phyloP scores from a whole-genome alignment of 2,113 vertebrate species.

The Boulengeromyrus knoepffleri region DNA sequence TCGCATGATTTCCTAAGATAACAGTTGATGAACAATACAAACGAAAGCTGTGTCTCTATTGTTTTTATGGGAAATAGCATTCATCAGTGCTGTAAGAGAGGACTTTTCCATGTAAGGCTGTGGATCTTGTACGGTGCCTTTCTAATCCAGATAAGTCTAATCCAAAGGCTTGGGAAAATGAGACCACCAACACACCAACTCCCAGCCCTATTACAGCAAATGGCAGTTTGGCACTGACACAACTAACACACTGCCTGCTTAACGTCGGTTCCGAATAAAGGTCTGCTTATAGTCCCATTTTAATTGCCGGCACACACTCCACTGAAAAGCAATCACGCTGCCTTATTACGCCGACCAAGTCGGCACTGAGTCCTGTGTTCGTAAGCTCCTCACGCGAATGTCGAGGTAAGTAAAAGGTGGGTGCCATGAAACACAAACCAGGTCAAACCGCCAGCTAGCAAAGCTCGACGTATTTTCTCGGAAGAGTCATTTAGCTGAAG shows the following conservation, averaged over 20 bases:
- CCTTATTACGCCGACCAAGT: background rate
- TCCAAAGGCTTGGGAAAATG: background rate
- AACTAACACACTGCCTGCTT: conserved; percentile 2
- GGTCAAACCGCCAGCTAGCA: background rate
- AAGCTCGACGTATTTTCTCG: background rate
- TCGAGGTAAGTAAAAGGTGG: background rate
- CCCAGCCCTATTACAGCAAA: conserved; percentile 20
- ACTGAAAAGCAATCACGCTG: conserved; percentile 18
- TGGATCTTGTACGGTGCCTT: background rate
- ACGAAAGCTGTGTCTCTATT: background rate
- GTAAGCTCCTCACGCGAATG: background rate
- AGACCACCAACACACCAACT: conserved; percentile 6
- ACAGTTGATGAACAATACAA: background rate
- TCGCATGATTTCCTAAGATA: background rate
- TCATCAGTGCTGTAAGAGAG: background rate
- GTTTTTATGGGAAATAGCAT: background rate
- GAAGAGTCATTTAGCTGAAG: background rate
- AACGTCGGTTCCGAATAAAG: conserved; percentile 9
- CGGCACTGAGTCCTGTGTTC: background rate
- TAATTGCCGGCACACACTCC: conserved; percentile 18
- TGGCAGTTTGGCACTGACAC: conserved; percentile 10
- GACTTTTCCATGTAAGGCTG: background rate
- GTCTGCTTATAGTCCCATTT: conserved; percentile 5
- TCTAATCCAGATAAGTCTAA: conserved; percentile 10
- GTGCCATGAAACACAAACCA: background rate